Base-by-base conservation (phyloP, 2,888 invertebrate genomes). In the Eupithecia inturbata region DNA sequence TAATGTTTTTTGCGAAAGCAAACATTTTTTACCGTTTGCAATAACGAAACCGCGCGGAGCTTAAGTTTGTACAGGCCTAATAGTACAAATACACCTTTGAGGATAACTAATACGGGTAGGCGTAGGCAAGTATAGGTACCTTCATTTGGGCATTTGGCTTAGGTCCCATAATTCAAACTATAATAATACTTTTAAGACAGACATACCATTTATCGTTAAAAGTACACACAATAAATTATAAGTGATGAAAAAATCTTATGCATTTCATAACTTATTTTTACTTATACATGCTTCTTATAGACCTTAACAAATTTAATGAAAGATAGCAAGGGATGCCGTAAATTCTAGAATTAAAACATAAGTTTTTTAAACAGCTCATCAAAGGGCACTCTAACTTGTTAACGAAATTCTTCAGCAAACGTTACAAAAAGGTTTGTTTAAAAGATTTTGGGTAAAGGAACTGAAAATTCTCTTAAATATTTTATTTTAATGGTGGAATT, bases 281-380 rank as follows among this genome's bases (percentile, higher is more conserved):
- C 7, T 9, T 36, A 9, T 36, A 0, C 36, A 36, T 36, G 9
- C 36, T 10, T 62, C 31, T 62, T 19, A 31, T 31, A 19, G 26
- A 63, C 12, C 26, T 68, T 63, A 68, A 39, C 36, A 36, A 64
- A 67, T 60, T 72, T 69, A 67, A 67, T 70, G 63, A 31, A 26
- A 41, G 64, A 67, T 68, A 64, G 68, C 53, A 60, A 72, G 41
- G 22, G 12, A 53, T 63, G 53, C 53, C 36, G 28, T 68, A 41
- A 67, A 71, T 28, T 66, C 67, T 33, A 60, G 75, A 71, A 73
- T 64, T 68, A 67, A 73, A 72, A 41, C 31, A 67, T 67, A 33
- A 74, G 69, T 73, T 75, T 75, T 72, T 67, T 67, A 68, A 75
- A 71, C 70, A 75, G 68, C 75, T 76, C 76, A 68, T 78, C 75